Conservation (phyloP, 2,797 vertebrate species). For the Ceryle rudis region DNA sequence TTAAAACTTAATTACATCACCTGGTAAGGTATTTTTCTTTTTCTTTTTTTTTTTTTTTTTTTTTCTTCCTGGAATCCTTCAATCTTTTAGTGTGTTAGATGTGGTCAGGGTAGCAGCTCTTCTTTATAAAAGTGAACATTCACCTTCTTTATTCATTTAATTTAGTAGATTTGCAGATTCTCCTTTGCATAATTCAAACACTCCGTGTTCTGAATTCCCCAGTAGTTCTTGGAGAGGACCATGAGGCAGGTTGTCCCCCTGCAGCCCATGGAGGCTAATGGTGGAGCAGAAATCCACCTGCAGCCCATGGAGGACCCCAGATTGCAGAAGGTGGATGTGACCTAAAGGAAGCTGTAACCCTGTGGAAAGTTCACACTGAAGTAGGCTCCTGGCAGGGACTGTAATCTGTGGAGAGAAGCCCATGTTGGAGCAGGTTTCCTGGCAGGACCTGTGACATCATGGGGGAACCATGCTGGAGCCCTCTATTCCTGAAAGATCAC, state of each 20-base stretch:
- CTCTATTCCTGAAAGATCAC: not conserved
- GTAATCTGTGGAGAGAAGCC: not conserved
- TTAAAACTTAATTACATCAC: not conserved
- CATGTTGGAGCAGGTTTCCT: not conserved
- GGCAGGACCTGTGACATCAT: not conserved
- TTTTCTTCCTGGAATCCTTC: not conserved
- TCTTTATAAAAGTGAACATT: not conserved
- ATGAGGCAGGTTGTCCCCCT: not conserved
- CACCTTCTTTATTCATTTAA: not conserved
- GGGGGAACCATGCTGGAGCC: not conserved
- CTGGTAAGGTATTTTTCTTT: fast-evolving
- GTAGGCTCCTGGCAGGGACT: not conserved
- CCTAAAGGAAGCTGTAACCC: not conserved
- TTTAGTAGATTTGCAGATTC: not conserved
- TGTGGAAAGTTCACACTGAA: too few relatives aligned
- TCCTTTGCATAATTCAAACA: not conserved
- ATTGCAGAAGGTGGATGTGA: not conserved
- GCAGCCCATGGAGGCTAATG: not conserved
- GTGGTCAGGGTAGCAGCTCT: not conserved
- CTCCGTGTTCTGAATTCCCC: not conserved
- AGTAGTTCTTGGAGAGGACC: not conserved
- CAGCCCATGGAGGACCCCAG: not conserved
- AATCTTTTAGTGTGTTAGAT: not conserved
- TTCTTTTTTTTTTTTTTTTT: not conserved
- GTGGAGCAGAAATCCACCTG: not conserved